Base-by-base conservation (phyloP, 2,888 invertebrate genomes). In the Caenorhabditis wallacei region DNA sequence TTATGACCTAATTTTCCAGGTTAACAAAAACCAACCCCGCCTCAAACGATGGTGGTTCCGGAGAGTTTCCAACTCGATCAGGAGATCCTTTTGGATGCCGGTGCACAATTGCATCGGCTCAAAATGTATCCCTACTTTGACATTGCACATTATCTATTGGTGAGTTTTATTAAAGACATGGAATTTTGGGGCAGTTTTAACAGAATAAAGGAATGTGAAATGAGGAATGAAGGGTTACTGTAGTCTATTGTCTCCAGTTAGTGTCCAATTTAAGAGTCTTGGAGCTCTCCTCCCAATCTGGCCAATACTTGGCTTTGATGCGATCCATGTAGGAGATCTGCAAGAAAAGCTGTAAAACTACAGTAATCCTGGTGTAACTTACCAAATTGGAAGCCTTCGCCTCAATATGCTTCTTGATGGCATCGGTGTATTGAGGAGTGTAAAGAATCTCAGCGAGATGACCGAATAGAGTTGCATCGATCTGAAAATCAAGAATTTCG, bases 71-170 rank as follows among this genome's bases (percentile, higher is more conserved):
- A 87, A 54, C 59, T 87, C 20, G 87, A 87, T 68, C 89, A 90
- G 80, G 91, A 91, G 80, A 86, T 89, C 66, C 85, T 91, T 61
- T 78, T 98, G 92, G 97, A 98, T 93, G 95, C 98, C 94, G 98
- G 98, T 94, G 97, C 97, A 94, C 96, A 97, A 94, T 96, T 99
- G 94, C 96, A 97, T 91, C 97, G 98, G 94, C 82, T 98, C 90
- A 98, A 98, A 94, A 99, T 99, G 98, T 99, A 96, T 93, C 99
- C 99, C 72, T 98, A 97, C 94, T 99, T 99, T 93, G 98, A 99
- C 93, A 95, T 98, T 92, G 98, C 98, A 90, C 97, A 99, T 94
- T 96, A 96, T 93, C 94, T 97, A 16, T 71, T 91, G 85, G 91
- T 91, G 35, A 85, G 88, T 84, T 71, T 40, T 59, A 18, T 59